Percentiles rank a stretch among this genome's conserved stretches.
These are phyloP conservation scores for Amphibalanus amphitrite DNA, from an alignment of 1,140 invertebrate genomes.

Conservation along the genomic window DNA sequence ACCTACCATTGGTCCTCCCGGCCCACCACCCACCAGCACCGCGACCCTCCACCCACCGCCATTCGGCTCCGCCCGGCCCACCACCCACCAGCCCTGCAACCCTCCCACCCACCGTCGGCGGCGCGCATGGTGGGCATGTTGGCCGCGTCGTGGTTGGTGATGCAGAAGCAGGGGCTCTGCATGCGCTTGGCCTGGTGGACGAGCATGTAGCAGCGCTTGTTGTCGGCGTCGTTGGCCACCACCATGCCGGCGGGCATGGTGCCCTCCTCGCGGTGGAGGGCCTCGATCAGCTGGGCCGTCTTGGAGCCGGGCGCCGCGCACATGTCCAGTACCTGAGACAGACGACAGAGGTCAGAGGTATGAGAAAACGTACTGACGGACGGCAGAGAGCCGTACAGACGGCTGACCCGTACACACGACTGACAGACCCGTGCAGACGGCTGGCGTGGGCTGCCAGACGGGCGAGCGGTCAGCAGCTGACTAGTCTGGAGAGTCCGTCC, in stretches of 20 bases:
- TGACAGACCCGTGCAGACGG: no score
- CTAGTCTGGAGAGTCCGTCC: no score
- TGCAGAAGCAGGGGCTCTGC: constrained; percentile 81
- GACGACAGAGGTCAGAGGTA: constrained; percentile 14
- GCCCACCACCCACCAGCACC: no score
- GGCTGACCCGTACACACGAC: no score
- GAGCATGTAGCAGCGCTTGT: constrained; percentile 94
- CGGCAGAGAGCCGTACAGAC: no score
- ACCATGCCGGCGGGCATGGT: constrained; percentile 55
- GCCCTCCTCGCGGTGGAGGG: constrained; percentile 49
- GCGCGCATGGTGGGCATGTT: constrained; percentile 53
- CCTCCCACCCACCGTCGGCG: neutral
- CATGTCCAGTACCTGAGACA: constrained; percentile 73
- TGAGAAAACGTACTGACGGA: no score
- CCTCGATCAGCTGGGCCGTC: constrained; percentile 94
- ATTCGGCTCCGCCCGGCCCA: no score
- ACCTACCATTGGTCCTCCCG: no score
- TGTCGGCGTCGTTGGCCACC: constrained; percentile 94
- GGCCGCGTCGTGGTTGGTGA: constrained; percentile 95
- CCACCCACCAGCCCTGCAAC: no score
- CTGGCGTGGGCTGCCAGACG: no score
- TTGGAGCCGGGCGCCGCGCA: constrained; percentile 97
- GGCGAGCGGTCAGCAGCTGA: no score
- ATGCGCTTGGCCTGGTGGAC: constrained; percentile 97
- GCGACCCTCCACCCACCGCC: no score